These are phyloP conservation scores for Callopanchax toddi DNA, from an alignment of 2,113 vertebrate species.

Conservation along the genomic window DNA sequence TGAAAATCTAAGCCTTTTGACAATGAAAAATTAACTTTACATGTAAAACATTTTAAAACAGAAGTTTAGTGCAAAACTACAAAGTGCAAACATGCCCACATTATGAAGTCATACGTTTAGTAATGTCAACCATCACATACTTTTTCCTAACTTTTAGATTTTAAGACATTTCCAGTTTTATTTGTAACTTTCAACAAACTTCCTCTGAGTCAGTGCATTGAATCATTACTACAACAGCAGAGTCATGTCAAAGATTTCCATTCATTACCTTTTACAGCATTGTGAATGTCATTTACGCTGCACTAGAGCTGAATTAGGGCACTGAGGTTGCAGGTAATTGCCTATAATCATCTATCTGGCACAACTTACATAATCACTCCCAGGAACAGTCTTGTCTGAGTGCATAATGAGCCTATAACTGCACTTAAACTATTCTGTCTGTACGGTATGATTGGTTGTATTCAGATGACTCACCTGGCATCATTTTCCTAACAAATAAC, in stretches of 20 bases:
- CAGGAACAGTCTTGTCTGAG: constrained; percentile 5
- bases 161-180: background rate
- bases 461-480: background rate
- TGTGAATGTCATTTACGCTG: background rate
- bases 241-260: background rate
- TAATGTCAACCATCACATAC: background rate
- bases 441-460: background rate
- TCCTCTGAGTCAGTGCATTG: background rate
- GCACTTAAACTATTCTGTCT: background rate
- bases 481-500: background rate
- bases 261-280: background rate
- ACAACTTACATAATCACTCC: constrained; percentile 35
- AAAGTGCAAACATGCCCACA: no score
- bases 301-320: constrained; percentile 18
- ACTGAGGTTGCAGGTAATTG: constrained; percentile 30
- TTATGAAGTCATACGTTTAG: background rate
- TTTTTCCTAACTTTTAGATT: background rate
- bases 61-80: background rate
- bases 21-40: no score
- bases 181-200: background rate
- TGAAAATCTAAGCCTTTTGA: background rate
- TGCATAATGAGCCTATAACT: background rate
- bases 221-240: background rate
- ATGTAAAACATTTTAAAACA: background rate
- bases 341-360: constrained; percentile 41